These are phyloP conservation scores for Charanyca ferruginea DNA, from an alignment of 2,888 invertebrate species.

Conservation along the genomic window DNA sequence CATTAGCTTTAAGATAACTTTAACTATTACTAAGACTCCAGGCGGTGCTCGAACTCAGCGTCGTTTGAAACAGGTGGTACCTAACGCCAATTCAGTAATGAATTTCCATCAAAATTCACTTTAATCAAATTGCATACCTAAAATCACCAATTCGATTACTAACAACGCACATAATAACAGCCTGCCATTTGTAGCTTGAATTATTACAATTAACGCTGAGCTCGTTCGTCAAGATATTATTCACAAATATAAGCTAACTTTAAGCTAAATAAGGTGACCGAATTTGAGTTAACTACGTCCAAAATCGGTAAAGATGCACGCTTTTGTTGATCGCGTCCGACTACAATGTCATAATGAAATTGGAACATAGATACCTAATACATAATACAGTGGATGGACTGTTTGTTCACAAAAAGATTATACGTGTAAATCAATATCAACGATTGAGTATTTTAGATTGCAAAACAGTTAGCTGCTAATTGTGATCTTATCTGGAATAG, in stretches of 20 bases:
- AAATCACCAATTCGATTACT: slow-evolving; percentile 33
- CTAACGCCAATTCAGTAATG: slow-evolving; percentile 18
- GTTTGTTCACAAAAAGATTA: slow-evolving; percentile 8
- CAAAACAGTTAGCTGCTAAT: slow-evolving; percentile 28
- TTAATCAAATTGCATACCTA: slow-evolving; percentile 21
- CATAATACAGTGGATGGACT: too few species aligned
- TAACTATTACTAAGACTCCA: slow-evolving; percentile 32
- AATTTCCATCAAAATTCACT: slow-evolving; percentile 46
- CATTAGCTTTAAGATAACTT: slow-evolving; percentile 50
- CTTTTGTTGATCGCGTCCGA: too few species aligned
- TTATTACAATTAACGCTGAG: slow-evolving; percentile 51
- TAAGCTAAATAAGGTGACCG: not conserved
- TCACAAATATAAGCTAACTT: slow-evolving; percentile 19
- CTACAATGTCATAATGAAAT: not conserved
- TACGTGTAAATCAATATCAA: slow-evolving; percentile 26
- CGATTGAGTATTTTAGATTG: slow-evolving; percentile 31
- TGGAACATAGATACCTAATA: not conserved
- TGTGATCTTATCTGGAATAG: slow-evolving; percentile 43
- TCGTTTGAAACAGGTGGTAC: slow-evolving; percentile 43
- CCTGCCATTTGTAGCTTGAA: slow-evolving; percentile 28
- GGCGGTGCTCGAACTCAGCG: slow-evolving; percentile 38
- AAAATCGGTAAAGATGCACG: too few species aligned
- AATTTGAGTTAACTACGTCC: not conserved
- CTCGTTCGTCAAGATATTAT: slow-evolving; percentile 35
- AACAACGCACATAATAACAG: slow-evolving; percentile 15